Base-by-base conservation (phyloP, 2,797 vertebrate species). In the Mastacembelus armatus region DNA sequence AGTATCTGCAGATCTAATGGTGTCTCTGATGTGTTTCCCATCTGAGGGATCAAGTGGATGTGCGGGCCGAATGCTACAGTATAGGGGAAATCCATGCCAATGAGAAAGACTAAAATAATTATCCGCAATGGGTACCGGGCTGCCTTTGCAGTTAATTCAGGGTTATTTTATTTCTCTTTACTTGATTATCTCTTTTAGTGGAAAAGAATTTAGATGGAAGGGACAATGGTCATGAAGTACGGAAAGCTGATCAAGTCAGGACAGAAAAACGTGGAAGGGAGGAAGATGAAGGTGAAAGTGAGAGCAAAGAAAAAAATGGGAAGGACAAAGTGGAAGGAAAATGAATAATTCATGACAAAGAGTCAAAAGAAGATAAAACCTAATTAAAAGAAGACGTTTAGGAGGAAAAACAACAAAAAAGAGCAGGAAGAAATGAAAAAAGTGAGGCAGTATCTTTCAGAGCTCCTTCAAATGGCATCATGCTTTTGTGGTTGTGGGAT, bases 11-110 rank as follows among this genome's bases (percentile, higher is more conserved):
- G 66, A 61, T 71, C 66, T 76, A 33, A 50, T 36, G 19, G 33
- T 32, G 71, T 68, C 74, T 83, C 74, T 83, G 83, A 87, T 85
- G 74, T 36, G 21, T 83, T 87, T 80, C 67, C 81, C 79, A 81
- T 77, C 75, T 80, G 84, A 78, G 44, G 66, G 19, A 69, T 47
- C 4, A 19, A 63, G 55, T 54, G 50, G 47, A 65, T 52, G 50
- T 24, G 39, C 44, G 68, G 52, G 71, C 64, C 54, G 50, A 59
- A 66, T 66, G 74, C 73, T 63, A 19, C 50, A 48, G 39, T 11
- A 40, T 8, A 15, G 59, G 72, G 76, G 65, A 80, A 76, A 65
- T 57, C 49, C 38, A 2, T 51, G 45, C 57, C 58, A 74, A 70
- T 35, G 45, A 66, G 32, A 71, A 63, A 82, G 62, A 60, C 42